Base-by-base conservation (phyloP, 92 coral and sea anemone genomes). In the Scolanthus callimorphus region DNA sequence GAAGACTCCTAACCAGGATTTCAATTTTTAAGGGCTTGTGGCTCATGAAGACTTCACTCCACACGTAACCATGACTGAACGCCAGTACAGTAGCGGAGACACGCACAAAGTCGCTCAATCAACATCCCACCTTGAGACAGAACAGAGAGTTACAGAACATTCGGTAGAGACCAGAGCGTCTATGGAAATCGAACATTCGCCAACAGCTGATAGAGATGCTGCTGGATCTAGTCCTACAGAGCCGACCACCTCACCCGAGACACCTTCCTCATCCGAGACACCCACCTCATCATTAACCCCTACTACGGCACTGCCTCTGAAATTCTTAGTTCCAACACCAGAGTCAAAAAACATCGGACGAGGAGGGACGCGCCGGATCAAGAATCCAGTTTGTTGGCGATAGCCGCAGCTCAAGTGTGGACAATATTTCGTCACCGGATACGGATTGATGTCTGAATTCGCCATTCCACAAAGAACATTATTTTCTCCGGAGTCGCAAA, bases 381-480 rank as follows among this genome's bases (percentile, higher is more conserved):
- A 68, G 75, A 49, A 68, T 68, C 19, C 45, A 20, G 26, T 68
- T 68, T 46, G 65, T 53, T 17, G 63, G 57, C n/a, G 75, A 68
- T 39, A 68, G 75, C 31, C 44, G 75, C 2, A 68, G 75, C 29
- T 68, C 75, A n/a, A 68, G 75, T 57, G 31, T 57, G n/a, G 75
- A 68, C 46, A 56, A 10, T 46, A 4, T 57, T 25, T 27, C 75
- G 11, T 65, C 50, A 10, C 34, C 26, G n/a, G 17, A 24, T 24
- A 59, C n/a, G n/a, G n/a, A n/a, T n/a, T n/a, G n/a, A n/a, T n/a
- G n/a, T n/a, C n/a, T 57, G n/a, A n/a, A n/a, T n/a, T n/a, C n/a
- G n/a, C n/a, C n/a, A n/a, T n/a, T n/a, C n/a, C n/a, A n/a, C n/a
- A n/a, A n/a, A n/a, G n/a, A n/a, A n/a, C n/a, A n/a, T n/a, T n/a